These are phyloP conservation scores for Echinometra lucunter DNA, from an alignment of 53 echinoderm and acorn worm genomes.

Conservation along the genomic window DNA sequence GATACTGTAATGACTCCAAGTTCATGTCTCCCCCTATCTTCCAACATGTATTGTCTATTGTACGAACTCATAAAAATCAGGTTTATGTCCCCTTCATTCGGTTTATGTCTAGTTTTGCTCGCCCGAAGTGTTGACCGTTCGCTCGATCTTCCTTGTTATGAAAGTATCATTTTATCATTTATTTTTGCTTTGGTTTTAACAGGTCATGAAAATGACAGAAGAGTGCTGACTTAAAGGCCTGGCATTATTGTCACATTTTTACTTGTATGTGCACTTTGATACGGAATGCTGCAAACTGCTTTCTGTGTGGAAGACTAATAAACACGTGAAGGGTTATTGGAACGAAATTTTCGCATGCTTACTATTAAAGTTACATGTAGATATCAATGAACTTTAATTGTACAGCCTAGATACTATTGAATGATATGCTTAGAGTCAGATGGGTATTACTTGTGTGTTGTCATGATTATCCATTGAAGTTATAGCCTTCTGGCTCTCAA, in stretches of 20 bases:
- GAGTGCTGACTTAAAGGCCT: slow-evolving; percentile 16
- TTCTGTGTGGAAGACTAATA: not conserved
- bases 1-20: slow-evolving; percentile 50
- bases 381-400: too few species aligned
- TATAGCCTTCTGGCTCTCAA: not conserved
- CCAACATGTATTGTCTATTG: not conserved
- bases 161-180: slow-evolving; percentile 31
- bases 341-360: not conserved
- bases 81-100: slow-evolving; percentile 10
- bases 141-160: not conserved
- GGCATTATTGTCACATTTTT: not conserved
- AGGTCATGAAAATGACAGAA: slow-evolving; percentile 26
- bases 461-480: not conserved
- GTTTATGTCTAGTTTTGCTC: slow-evolving; percentile 19
- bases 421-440: not conserved
- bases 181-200: slow-evolving; percentile 51
- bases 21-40: not conserved
- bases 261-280: not conserved
- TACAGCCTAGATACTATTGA: too few species aligned
- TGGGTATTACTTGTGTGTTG: not conserved
- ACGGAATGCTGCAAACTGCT: not conserved
- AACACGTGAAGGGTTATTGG: not conserved
- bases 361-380: too few species aligned
- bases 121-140: slow-evolving; percentile 27
- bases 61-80: slow-evolving; percentile 16